phyloP scores from a whole-genome alignment of 2,113 vertebrate genomes.

The Sinocyclocheilus rhinocerous region DNA sequence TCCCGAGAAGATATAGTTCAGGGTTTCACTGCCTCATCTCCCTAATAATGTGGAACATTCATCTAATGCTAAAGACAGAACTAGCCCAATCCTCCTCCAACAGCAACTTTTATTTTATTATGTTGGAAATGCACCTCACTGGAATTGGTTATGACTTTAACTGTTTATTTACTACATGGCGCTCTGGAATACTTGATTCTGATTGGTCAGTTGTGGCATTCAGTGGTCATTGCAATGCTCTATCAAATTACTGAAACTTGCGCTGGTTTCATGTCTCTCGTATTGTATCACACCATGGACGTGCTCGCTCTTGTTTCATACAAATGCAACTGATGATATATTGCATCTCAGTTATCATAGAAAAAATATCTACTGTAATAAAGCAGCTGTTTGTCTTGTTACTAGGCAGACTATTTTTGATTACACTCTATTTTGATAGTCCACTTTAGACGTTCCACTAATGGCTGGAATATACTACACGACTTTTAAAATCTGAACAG shows the following conservation, averaged over 20 bases:
- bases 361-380: too few relatives aligned
- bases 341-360: too few relatives aligned
- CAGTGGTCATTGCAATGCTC: neutral
- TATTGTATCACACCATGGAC: neutral
- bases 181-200: neutral
- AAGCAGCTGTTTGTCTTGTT: too few relatives aligned
- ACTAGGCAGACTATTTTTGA: too few relatives aligned
- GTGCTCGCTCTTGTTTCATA: too few relatives aligned
- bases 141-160: conserved; percentile 8
- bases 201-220: neutral
- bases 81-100: neutral
- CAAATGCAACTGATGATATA: too few relatives aligned
- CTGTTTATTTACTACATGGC: neutral
- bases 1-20: conserved; percentile 22
- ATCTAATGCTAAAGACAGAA: conserved; percentile 34
- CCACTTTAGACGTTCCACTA: too few relatives aligned
- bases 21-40: conserved; percentile 43
- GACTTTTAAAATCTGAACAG: too few relatives aligned
- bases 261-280: neutral
- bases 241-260: neutral
- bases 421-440: too few relatives aligned
- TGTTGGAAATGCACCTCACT: neutral
- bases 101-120: neutral
- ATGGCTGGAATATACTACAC: too few relatives aligned
- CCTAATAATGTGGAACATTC: conserved; percentile 50